Evolutionary conservation across 2,888 invertebrate genomes (phyloP).

Genomic region (Corbicula japonica): DNA sequence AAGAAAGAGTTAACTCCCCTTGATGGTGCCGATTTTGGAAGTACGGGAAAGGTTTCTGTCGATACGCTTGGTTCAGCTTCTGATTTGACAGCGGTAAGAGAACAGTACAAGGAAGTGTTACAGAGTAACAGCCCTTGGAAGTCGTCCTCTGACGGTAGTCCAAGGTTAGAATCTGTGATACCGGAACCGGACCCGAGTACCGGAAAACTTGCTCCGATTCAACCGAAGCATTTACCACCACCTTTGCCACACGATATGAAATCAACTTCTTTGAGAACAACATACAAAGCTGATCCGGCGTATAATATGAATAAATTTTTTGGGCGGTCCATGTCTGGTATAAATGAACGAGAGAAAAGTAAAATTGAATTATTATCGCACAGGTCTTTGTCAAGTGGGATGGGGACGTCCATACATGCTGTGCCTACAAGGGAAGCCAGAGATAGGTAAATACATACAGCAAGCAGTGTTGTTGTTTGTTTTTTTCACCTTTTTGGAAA

Average conservation of each 20-base stretch:
- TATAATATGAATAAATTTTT: slow-evolving; percentile 65
- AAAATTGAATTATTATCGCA: slow-evolving; percentile 66
- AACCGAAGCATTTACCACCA: slow-evolving; percentile 70
- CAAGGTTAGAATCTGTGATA: slow-evolving; percentile 29
- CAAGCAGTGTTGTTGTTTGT: too few species aligned
- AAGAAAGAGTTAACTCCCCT: slow-evolving; percentile 43
- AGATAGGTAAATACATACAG: slow-evolving; percentile 74
- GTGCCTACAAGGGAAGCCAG: slow-evolving; percentile 80
- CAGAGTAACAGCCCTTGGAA: slow-evolving; percentile 30
- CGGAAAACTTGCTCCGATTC: slow-evolving; percentile 69
- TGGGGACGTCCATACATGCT: slow-evolving; percentile 71
- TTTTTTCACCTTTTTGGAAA: too few species aligned
- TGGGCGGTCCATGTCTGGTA: slow-evolving; percentile 59
- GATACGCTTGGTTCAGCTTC: slow-evolving; percentile 64
- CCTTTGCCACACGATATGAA: slow-evolving; percentile 75
- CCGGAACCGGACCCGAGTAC: slow-evolving; percentile 61
- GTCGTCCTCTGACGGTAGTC: not conserved
- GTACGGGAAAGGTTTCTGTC: slow-evolving; percentile 46
- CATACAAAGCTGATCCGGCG: slow-evolving; percentile 76
- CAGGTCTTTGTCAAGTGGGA: slow-evolving; percentile 71
- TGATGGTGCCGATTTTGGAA: slow-evolving; percentile 46
- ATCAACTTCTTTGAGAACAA: slow-evolving; percentile 72
- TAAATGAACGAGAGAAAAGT: slow-evolving; percentile 26
- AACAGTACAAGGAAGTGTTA: slow-evolving; percentile 61
- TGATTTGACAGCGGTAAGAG: slow-evolving; percentile 64